These are phyloP conservation scores for Chelon auratus DNA, from an alignment of 2,797 vertebrate genomes.

Conservation along the genomic window DNA sequence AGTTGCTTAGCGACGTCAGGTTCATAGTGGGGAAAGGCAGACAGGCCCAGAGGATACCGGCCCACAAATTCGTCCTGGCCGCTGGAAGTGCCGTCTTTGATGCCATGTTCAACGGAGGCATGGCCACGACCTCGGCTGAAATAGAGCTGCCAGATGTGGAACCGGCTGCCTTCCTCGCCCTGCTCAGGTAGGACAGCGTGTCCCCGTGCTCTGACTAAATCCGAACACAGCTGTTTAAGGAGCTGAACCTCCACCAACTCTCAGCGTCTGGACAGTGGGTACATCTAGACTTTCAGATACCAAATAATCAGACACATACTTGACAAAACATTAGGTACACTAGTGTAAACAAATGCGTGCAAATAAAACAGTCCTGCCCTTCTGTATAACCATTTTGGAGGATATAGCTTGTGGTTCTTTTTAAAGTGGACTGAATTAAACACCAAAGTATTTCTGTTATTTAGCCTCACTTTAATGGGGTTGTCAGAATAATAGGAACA, in stretches of 20 bases:
- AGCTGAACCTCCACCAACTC: not conserved
- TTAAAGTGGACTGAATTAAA: too few species aligned
- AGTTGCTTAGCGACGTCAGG: constrained; percentile 93
- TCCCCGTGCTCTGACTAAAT: too few species aligned
- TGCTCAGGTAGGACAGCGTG: constrained; percentile 86
- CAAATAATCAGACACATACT: too few species aligned
- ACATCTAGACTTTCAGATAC: not conserved
- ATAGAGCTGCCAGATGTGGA: constrained; percentile 95
- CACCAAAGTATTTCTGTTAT: too few species aligned
- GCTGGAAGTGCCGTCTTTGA: constrained; percentile 94
- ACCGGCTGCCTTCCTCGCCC: constrained; percentile 91
- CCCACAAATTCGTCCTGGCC: constrained; percentile 93
- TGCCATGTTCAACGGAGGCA: constrained; percentile 96
- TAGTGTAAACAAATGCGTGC: too few species aligned
- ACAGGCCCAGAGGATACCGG: constrained; percentile 91
- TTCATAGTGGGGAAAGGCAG: constrained; percentile 91
- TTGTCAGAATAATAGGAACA: too few species aligned
- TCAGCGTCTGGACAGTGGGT: not conserved
- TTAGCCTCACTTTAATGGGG: too few species aligned
- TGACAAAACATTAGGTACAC: too few species aligned
- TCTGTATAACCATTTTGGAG: too few species aligned
- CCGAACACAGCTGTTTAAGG: not conserved
- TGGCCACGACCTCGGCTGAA: constrained; percentile 93
- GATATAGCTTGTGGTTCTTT: too few species aligned
- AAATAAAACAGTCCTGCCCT: too few species aligned